A percentile compares a stretch with the other conserved stretches of the same genome.
These are phyloP conservation scores for Scarus forsteni DNA, from an alignment of 2,797 vertebrate genomes.

Conservation along the genomic window DNA sequence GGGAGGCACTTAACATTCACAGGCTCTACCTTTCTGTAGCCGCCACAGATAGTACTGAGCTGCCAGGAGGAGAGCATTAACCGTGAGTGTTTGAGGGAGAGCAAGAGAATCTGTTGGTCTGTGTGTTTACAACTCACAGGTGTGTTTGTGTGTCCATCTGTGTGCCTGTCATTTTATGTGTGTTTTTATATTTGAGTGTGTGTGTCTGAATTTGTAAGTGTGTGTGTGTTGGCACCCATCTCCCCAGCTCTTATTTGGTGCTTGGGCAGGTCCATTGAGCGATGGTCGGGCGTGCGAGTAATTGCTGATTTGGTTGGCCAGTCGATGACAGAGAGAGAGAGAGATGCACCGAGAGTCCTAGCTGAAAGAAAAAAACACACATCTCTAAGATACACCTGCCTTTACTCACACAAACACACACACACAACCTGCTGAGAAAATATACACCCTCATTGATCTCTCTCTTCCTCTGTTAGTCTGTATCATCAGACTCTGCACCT, in stretches of 20 bases:
- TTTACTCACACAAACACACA: conserved; percentile 17
- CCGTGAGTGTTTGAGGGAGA: conserved; percentile 30
- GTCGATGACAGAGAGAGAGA: conserved; percentile 76
- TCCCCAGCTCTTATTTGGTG: conserved; percentile 82
- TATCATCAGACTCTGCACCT: conserved; percentile 3
- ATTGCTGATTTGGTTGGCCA: conserved; percentile 85
- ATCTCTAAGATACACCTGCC: conserved; percentile 45
- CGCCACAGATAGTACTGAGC: conserved; percentile 83
- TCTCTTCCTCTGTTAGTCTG: conserved; percentile 18
- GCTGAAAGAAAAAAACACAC: conserved; percentile 39
- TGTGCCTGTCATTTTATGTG: conserved; percentile 18
- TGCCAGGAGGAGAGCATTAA: conserved; percentile 67
- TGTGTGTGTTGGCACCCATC: conserved; percentile 28
- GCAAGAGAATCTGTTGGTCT: conserved; percentile 20
- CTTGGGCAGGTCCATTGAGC: conserved; percentile 84
- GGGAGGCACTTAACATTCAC: conserved; percentile 84
- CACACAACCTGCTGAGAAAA: conserved; percentile 43
- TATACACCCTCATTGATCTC: conserved; percentile 34
- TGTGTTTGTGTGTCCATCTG: conserved; percentile 45
- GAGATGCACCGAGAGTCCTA: conserved; percentile 48
- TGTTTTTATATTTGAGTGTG: conserved; percentile 9
- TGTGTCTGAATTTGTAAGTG: conserved; percentile 10
- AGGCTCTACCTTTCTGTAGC: conserved; percentile 75
- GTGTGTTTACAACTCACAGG: conserved; percentile 43
- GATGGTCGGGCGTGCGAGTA: conserved; percentile 83